Percentiles rank a stretch among this genome's conserved stretches.
phyloP scores from a whole-genome alignment of 2,888 invertebrate species.

The Pterostichus niger region DNA sequence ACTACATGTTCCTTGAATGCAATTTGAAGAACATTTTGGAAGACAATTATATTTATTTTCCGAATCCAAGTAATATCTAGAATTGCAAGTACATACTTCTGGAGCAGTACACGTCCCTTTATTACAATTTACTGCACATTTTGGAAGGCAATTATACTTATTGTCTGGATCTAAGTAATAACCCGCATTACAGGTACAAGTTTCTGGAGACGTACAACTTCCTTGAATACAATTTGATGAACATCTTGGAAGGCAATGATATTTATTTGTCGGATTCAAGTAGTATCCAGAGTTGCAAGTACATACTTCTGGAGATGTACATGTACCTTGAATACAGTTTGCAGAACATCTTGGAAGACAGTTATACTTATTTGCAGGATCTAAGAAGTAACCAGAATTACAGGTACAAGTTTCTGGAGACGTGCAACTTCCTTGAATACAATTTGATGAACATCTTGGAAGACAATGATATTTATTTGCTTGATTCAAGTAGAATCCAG shows the following conservation, averaged over 20 bases:
- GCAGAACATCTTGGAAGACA: conserved; percentile 71
- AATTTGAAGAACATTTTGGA: conserved; percentile 74
- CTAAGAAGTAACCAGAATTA: conserved; percentile 78
- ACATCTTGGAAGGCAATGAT: conserved; percentile 22
- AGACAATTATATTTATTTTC: conserved; percentile 71
- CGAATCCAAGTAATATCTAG: conserved; percentile 76
- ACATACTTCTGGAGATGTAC: conserved; percentile 68
- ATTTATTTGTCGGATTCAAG: neutral
- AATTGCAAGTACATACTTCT: conserved; percentile 77
- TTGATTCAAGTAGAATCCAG: conserved; percentile 78
- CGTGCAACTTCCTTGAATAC: conserved; percentile 72
- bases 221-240: neutral
- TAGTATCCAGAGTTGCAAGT: conserved; percentile 60
- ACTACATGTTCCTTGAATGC: conserved; percentile 72
- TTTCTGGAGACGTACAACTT: conserved; percentile 43
- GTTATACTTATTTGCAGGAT: conserved; percentile 67
- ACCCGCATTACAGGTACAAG: conserved; percentile 60
- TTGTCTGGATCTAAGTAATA: conserved; percentile 48
- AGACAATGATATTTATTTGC: conserved; percentile 74
- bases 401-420: conserved; percentile 69
- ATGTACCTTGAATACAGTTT: conserved; percentile 68
- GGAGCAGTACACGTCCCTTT: conserved; percentile 78
- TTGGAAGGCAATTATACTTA: conserved; percentile 22
- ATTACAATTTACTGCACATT: conserved; percentile 25
- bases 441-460: conserved; percentile 74